These are phyloP conservation scores for Ianthella basta DNA, from an alignment of 37 sponge, comb jelly and placozoan genomes.

Conservation along the genomic window DNA sequence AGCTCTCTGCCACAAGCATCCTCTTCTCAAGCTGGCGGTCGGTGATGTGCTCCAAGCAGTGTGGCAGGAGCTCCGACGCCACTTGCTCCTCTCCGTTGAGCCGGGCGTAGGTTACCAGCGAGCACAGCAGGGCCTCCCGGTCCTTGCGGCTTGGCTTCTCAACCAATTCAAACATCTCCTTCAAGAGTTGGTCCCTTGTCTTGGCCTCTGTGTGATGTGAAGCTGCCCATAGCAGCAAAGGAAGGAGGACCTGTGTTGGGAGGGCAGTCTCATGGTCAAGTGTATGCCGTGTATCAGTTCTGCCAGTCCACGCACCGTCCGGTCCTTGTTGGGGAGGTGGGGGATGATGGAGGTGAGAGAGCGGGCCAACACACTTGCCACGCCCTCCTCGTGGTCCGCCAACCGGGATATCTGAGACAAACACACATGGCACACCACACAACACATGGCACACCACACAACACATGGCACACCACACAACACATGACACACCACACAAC, in stretches of 20 bases:
- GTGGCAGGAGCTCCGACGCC: constrained; percentile 88
- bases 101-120: constrained; percentile 88
- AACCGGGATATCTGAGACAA: constrained; percentile 48
- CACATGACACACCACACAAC: too few relatives aligned
- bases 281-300: neutral
- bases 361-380: constrained; percentile 60
- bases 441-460: neutral
- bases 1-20: constrained; percentile 86
- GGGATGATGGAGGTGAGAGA: constrained; percentile 80
- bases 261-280: neutral
- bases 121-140: constrained; percentile 64
- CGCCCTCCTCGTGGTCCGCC: constrained; percentile 53
- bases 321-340: constrained; percentile 45
- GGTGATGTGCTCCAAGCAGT: constrained; percentile 90
- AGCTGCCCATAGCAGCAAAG: constrained; percentile 75
- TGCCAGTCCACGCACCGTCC: neutral
- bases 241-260: constrained; percentile 77
- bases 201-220: constrained; percentile 69
- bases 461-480: too few relatives aligned
- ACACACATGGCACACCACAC: neutral
- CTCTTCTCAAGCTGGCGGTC: constrained; percentile 79
- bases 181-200: constrained; percentile 69
- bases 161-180: constrained; percentile 85
- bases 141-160: constrained; percentile 81
- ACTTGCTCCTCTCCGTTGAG: constrained; percentile 47